Base-by-base conservation (phyloP, 2,797 vertebrate genomes). In the Cetoscarus ocellatus region DNA sequence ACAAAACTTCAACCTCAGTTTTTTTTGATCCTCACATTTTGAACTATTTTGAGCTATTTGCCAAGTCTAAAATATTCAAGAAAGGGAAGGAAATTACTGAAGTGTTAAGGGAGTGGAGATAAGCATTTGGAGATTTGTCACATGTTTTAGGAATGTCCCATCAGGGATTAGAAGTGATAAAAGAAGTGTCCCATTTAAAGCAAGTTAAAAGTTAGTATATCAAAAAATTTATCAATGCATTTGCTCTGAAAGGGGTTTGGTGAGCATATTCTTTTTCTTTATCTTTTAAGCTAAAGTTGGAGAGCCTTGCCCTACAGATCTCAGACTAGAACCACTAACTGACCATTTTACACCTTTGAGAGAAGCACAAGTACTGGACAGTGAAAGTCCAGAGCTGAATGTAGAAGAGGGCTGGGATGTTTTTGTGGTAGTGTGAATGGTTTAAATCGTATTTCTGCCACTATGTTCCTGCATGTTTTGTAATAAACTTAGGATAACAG, bases 1-100 rank as follows among this genome's bases (percentile, higher is more conserved):
- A 78, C 67, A 75, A 84, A 93, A 90, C 88, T 88, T 88, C 82
- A 86, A 67, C 71, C 73, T 73, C 56, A 57, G 72, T 76, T 86
- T 50, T 73, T n/a, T 85, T 73, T 88, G 34, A 91, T 88, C 77
- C 74, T 10, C 45, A 35, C 67, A 83, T 80, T 88, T 88, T 84
- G 48, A 82, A 80, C 74, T 81, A 73, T 83, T 87, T 85, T 75
- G 59, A 75, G 67, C 70, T 69, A 67, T 86, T 80, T 87, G 73
- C 62, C 74, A 71, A 63, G 43, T 55, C 64, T 82, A 57, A 90
- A 84, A 89, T 88, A 85, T 89, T 90, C 53, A 86, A 56, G 45
- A 65, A 73, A 67, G 53, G 54, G 48, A 50, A 8, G n/a, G 51
- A 74, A 66, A 80, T 70, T 51, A 38, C 34, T 4, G 42, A 70